A percentile compares a stretch with the other conserved stretches of the same genome.
phyloP scores from a whole-genome alignment of 2,113 vertebrate species.

The Pteropus alecto region DNA sequence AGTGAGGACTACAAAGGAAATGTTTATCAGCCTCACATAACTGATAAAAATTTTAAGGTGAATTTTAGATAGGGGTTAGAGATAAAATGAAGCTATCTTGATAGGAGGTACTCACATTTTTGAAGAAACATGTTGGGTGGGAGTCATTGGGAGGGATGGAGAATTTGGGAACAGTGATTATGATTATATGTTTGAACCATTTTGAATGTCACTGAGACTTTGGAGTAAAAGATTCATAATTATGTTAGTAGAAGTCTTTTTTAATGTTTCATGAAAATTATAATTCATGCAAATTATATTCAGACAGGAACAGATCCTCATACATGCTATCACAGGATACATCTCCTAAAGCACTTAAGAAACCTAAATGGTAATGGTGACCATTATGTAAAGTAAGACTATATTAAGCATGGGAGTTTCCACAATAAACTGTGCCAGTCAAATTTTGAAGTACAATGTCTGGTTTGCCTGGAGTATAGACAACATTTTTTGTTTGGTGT shows the following conservation, averaged over 20 bases:
- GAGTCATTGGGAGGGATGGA: background rate
- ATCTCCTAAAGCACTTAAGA: background rate
- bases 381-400: background rate
- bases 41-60: background rate
- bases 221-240: background rate
- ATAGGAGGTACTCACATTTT: background rate
- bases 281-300: background rate
- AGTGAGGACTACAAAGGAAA: background rate
- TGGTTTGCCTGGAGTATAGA: background rate
- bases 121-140: background rate
- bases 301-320: background rate
- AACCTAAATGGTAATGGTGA: background rate
- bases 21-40: background rate
- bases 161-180: background rate
- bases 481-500: background rate
- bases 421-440: background rate
- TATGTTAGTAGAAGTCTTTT: background rate
- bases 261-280: background rate
- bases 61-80: background rate
- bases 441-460: background rate
- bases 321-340: background rate
- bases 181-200: background rate
- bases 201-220: background rate
- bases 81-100: background rate
- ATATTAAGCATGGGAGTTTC: background rate